Evolutionary conservation across 2,888 invertebrate species (phyloP).

Genomic region (Brachyopa scutellaris): DNA sequence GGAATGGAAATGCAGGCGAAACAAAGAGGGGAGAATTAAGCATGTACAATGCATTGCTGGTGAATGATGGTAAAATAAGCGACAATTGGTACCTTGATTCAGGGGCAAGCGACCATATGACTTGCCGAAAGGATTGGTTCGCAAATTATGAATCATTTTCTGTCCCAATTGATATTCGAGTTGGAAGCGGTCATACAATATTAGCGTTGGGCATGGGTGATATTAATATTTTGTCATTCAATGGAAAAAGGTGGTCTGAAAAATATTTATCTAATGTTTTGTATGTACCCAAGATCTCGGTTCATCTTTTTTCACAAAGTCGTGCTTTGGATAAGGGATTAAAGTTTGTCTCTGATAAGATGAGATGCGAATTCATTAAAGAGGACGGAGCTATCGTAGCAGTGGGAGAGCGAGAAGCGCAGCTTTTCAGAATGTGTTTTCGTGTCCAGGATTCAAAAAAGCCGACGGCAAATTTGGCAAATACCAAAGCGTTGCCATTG

Average conservation of each 20-base stretch:
- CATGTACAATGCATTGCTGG: neutral
- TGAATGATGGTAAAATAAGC: neutral
- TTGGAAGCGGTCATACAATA: conserved; percentile 40
- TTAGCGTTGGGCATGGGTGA: conserved; percentile 43
- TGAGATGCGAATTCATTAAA: conserved; percentile 15
- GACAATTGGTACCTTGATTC: conserved; percentile 63
- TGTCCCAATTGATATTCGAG: neutral
- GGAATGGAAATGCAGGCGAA: no score
- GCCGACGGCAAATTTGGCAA: neutral
- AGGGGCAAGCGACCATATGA: conserved; percentile 67
- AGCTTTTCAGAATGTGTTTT: conserved; percentile 33
- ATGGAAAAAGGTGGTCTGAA: conserved; percentile 8
- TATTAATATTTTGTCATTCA: conserved; percentile 47
- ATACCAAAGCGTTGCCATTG: conserved; percentile 2
- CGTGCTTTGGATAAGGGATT: no score
- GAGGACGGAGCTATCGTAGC: conserved; percentile 15
- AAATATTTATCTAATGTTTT: conserved; percentile 16
- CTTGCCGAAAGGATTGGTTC: conserved; percentile 17
- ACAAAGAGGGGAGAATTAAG: neutral
- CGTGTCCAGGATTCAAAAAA: neutral
- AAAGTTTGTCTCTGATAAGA: neutral
- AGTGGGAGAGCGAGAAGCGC: conserved; percentile 32
- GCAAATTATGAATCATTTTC: conserved; percentile 8
- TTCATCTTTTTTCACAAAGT: no score
- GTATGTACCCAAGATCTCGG: conserved; percentile 8